Base-by-base conservation (phyloP, 2,113 vertebrate genomes). In the Bolborhynchus lineola region DNA sequence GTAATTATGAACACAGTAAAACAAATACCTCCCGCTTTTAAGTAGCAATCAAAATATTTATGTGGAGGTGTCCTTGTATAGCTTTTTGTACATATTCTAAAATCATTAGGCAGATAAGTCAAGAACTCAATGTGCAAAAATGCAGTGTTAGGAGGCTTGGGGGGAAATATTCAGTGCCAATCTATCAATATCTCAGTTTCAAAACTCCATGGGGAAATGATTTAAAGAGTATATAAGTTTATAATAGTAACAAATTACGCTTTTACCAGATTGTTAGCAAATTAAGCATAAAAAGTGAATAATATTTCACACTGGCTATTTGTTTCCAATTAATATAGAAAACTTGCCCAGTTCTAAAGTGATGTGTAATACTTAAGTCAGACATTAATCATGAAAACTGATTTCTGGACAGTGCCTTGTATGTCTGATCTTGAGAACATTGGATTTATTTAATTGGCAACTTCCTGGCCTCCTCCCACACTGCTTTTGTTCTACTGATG, bases 41-140 rank as follows among this genome's bases (percentile, higher is more conserved):
- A 95, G 85, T 20, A 76, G 67, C 69, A 93, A 92, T 92, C 63
- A 96, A 92, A 91, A 85, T 93, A 92, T 96, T 97, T 97, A 29
- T 69, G 77, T 79, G n/a, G 60, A 62, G 74, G 84, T 82, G 41
- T 46, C 50, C 37, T 71, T 95, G 75, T 82, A 52, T 37, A 95
- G 71, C 11, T 76, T 60, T 92, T 87, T 26, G 35, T 86, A 46
- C 16, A 17, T 69, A 71, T 63, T 77, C 23, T 68, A 65, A 87
- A 95, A 90, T 76, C 63, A 90, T 89, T 74, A 88, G 68, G 78
- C 47, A 82, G 80, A 46, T 75, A 86, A 62, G 7, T 16, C 2
- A 6, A 79, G 62, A 92, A 44, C 17, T 74, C 15, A 7, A 20
- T 68, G 82, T 70, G 18, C 6, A 65, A 90, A 94, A 81, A 77